Conservation (phyloP, 2,113 vertebrate species). For the Macrotus californicus region DNA sequence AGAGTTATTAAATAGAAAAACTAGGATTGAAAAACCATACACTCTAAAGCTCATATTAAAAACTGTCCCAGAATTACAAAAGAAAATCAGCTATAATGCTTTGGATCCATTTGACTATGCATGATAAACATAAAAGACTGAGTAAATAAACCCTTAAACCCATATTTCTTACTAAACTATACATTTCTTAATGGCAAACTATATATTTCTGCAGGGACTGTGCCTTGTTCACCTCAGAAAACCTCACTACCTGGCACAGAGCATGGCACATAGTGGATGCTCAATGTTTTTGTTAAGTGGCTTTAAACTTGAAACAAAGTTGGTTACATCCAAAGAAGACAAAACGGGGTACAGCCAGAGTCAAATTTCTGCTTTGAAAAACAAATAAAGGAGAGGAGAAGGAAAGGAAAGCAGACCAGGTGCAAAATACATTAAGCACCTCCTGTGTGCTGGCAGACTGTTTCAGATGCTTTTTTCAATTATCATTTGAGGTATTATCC, state of each 20-base stretch:
- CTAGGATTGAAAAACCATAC: neutral
- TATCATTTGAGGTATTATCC: neutral
- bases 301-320: neutral
- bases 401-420: neutral
- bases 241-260: neutral
- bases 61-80: neutral
- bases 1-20: constrained; percentile 5
- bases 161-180: neutral
- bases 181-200: neutral
- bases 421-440: neutral
- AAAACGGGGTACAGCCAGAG: neutral
- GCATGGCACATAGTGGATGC: neutral
- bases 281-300: neutral
- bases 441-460: neutral
- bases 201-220: neutral
- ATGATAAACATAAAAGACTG: neutral
- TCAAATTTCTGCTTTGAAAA: neutral
- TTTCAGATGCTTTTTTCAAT: neutral
- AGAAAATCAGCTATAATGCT: neutral
- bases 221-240: neutral
- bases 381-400: neutral
- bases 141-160: neutral
- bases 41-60: neutral
- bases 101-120: neutral
- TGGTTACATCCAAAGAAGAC: neutral